A percentile compares a stretch with the other conserved stretches of the same genome.
Evolutionary conservation across 2,888 invertebrate genomes (phyloP).

Genomic region (Pseudococcus viburni): DNA sequence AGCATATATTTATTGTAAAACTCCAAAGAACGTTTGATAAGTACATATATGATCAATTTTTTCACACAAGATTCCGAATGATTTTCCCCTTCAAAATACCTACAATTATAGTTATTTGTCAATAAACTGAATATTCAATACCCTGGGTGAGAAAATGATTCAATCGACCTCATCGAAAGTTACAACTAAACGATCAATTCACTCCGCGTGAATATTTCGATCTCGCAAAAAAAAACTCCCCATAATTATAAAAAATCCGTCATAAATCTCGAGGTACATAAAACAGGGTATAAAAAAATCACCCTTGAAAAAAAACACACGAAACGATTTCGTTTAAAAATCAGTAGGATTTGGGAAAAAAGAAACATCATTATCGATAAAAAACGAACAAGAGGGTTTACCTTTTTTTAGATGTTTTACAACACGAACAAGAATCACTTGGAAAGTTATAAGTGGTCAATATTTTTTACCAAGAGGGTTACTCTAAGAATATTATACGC

Average conservation of each 20-base stretch:
- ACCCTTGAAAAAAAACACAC: not conserved
- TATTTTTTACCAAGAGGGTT: constrained; percentile 55
- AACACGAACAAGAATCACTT: constrained; percentile 15
- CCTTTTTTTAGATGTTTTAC: constrained; percentile 39
- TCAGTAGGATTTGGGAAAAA: not conserved
- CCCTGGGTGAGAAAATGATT: not conserved
- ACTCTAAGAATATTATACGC: constrained; percentile 7
- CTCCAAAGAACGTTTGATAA: too few relatives aligned
- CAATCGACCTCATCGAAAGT: not conserved
- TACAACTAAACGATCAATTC: not conserved
- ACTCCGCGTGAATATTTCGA: not conserved
- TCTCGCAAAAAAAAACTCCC: not conserved
- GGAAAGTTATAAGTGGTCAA: constrained; percentile 53
- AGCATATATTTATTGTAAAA: too few relatives aligned
- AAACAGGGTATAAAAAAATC: not conserved
- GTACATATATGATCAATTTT: too few relatives aligned
- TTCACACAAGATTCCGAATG: too few relatives aligned
- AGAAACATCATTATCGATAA: constrained; percentile 24
- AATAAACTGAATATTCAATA: not conserved
- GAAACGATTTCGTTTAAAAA: not conserved
- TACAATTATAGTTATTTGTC: not conserved
- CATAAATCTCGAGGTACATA: not conserved
- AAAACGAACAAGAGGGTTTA: constrained; percentile 16
- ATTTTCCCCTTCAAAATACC: not conserved
- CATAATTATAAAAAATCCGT: not conserved